These are phyloP conservation scores for Mystacornis crossleyi DNA, from an alignment of 2,113 vertebrate genomes.

Conservation along the genomic window DNA sequence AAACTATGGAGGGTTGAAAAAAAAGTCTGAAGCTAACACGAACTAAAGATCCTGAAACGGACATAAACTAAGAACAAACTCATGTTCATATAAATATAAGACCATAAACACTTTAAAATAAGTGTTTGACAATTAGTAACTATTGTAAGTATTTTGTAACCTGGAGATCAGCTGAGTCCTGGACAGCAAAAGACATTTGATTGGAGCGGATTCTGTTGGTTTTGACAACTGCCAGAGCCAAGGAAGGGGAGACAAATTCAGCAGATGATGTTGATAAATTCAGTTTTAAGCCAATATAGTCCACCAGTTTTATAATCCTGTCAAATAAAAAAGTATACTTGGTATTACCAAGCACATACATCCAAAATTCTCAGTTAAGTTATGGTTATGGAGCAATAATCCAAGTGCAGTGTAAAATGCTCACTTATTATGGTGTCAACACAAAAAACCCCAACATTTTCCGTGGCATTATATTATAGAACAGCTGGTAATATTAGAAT, in stretches of 20 bases:
- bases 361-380: not conserved
- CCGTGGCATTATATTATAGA: not conserved
- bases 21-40: not conserved
- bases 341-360: not conserved
- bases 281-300: conserved; percentile 84
- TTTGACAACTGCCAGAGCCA: conserved; percentile 84
- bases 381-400: not conserved
- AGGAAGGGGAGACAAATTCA: conserved; percentile 74
- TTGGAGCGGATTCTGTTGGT: conserved; percentile 78
- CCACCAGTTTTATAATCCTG: conserved; percentile 87
- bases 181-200: conserved; percentile 78
- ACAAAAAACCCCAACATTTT: not conserved
- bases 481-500: not conserved
- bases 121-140: not conserved
- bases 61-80: not conserved
- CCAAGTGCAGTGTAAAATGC: not conserved
- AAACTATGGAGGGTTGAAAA: not conserved
- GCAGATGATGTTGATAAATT: conserved; percentile 64
- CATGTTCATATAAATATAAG: not conserved
- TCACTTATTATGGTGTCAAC: not conserved
- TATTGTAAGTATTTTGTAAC: conserved; percentile 60
- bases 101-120: not conserved
- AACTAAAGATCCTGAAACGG: not conserved
- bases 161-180: conserved; percentile 79
- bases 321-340: conserved; percentile 11